Evolutionary conservation across 1,140 invertebrate genomes (phyloP).

Genomic region (Diuraphis noxia): DNA sequence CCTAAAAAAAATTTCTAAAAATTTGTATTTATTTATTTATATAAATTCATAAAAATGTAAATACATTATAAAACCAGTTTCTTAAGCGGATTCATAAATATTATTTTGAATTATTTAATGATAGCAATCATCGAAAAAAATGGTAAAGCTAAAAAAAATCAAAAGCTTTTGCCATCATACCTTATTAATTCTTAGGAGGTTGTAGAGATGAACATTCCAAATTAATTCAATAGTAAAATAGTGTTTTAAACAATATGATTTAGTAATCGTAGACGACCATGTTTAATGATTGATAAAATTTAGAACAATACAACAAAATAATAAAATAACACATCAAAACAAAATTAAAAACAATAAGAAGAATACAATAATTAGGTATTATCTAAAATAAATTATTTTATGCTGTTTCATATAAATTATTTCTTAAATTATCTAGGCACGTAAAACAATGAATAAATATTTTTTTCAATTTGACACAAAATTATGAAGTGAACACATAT

Average conservation of each 20-base stretch:
- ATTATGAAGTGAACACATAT: background rate
- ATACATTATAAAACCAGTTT: background rate
- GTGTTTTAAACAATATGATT: background rate
- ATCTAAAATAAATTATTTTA: background rate
- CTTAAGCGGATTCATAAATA: background rate
- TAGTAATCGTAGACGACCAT: background rate
- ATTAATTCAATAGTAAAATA: background rate
- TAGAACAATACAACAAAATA: too few relatives aligned
- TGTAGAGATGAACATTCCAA: background rate
- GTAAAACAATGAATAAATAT: background rate
- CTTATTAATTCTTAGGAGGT: background rate
- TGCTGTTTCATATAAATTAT: background rate
- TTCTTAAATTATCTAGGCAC: background rate
- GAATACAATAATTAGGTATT: background rate
- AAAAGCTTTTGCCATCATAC: too few relatives aligned
- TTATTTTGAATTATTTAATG: background rate
- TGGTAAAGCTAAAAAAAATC: background rate
- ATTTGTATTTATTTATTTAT: too few relatives aligned
- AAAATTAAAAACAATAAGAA: background rate
- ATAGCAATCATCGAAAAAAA: too few relatives aligned
- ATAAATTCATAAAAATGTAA: background rate
- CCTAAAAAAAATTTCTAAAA: too few relatives aligned
- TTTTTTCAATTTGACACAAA: background rate
- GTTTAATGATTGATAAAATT: background rate
- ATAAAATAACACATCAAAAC: background rate